Evolutionary conservation across 2,113 vertebrate genomes (phyloP), one percentile per base, ranked within the genome.

Genomic region (Plectropomus leopardus): DNA sequence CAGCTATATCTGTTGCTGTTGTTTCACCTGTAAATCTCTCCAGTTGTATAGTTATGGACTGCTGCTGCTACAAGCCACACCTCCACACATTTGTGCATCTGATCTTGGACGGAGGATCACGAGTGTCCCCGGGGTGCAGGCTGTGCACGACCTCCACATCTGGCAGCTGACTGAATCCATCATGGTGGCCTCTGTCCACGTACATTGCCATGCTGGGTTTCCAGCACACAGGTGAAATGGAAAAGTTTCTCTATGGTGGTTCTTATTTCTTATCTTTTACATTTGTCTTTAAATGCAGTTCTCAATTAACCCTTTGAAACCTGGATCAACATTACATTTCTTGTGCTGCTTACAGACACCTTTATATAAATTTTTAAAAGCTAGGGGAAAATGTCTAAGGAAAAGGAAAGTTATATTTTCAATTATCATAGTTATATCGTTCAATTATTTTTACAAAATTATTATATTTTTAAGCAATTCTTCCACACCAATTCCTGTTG

Each of bases 131-230:
- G 94, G 94, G 7, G 94, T 95, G 30, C 72, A 88, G 59, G 91
- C 87, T 2, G 83, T 95, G 65, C 95, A 96, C 30, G 93, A 96
- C 26, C 93, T 96, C 26, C 95, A 96, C 7, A 44, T 96, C 66
- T 96, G 95, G 95, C 89, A 95, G 82, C 75, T 96, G 21, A 88
- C 80, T 0, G 91, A 91, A 7, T 83, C 71, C 0, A 75, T 84
- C 4, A 4, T 30, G 0, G 95, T 95, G 83, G 95, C 95, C 0
- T 94, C 95, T 3, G 93, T 95, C 48, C 95, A 96, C 3, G 84
- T 95, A 0, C 93, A 92, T 79, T 95, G 94, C 74, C 78, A 75
- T 1, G 44, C 72, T 4, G 57, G 73, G 34, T 85, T 93, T 78
- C 84, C 83, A 54, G 26, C 40, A 6, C 77, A 90, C 84, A 92